Conservation (phyloP, 2,797 vertebrate genomes). For the Takifugu ocellatus region DNA sequence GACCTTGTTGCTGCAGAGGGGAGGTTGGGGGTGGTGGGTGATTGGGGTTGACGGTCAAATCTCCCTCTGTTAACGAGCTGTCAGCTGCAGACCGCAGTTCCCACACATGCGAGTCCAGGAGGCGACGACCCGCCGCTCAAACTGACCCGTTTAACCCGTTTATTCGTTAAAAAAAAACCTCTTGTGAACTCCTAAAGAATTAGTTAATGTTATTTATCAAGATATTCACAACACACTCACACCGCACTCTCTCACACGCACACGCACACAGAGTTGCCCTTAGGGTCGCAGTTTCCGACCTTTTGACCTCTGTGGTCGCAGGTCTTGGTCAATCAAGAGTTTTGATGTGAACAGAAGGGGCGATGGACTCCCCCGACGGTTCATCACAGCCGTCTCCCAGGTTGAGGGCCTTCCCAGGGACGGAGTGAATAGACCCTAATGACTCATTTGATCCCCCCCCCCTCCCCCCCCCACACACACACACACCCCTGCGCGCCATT, state of each 20-base stretch:
- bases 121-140: constrained; percentile 23
- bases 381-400: constrained; percentile 65
- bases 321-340: constrained; percentile 70
- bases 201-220: constrained; percentile 17
- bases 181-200: neutral
- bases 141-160: constrained; percentile 16
- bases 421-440: constrained; percentile 67
- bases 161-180: constrained; percentile 6
- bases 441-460: constrained; percentile 67
- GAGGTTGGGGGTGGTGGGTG: constrained; percentile 15
- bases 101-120: constrained; percentile 49
- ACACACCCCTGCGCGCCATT: constrained; percentile 36
- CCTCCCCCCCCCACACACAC: neutral
- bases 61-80: constrained; percentile 67
- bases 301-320: constrained; percentile 65
- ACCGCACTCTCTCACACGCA: constrained; percentile 9
- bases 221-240: constrained; percentile 8
- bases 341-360: constrained; percentile 66
- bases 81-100: constrained; percentile 67
- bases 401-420: constrained; percentile 67
- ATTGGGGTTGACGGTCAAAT: constrained; percentile 59
- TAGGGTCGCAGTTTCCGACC: constrained; percentile 49
- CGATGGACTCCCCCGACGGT: constrained; percentile 73
- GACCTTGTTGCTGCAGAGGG: constrained; percentile 65
- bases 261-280: constrained; percentile 16